Evolutionary conservation across 92 coral and sea anemone genomes (phyloP), one percentile per base, ranked within the genome.

Genomic region (Anthopleura xanthogrammica): DNA sequence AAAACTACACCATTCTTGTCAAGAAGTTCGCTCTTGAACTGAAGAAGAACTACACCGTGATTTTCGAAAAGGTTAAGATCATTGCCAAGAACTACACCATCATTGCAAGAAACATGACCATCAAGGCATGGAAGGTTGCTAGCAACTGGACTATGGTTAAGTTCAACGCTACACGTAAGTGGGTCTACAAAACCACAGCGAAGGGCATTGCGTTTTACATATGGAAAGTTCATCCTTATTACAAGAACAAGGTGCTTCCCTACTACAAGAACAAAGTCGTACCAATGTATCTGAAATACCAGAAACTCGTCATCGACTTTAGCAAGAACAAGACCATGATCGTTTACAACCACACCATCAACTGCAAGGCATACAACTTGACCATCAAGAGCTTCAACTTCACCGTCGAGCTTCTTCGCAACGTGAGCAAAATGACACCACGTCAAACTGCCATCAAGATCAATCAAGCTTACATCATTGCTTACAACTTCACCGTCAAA

Each of bases 171-270:
- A 87, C 98, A 55, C 83, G 88, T 16, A 29, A 87, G 71, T 94
- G 91, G 87, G 29, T 94, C 77, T 91, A 91, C 89, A 90, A 89
- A 81, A 94, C 95, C 6, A 36, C 88, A 29, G 92, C 92, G 84
- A 89, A 82, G 41, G 91, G 93, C 65, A 66, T 89, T 72, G 82
- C 83, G 83, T 60, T 89, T 10, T 94, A 89, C 86, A 87, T 82
- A 12, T 87, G 81, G 13, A 88, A 89, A 66, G 86, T 93, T 50
- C 76, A 91, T 20, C 94, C 97, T 40, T 93, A 77, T 83, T 93
- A 91, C 87, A 89, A 91, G 54, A 81, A 62, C 80, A 82, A 92
- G 64, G 80, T 90, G 22, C 75, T 85, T 16, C 94, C 94, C 10
- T 83, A 78, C 78, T 88, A 85, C 75, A 78, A 58, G 10, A 84